These are phyloP conservation scores for Atta colombica DNA, from an alignment of 1,140 invertebrate genomes.

Conservation along the genomic window DNA sequence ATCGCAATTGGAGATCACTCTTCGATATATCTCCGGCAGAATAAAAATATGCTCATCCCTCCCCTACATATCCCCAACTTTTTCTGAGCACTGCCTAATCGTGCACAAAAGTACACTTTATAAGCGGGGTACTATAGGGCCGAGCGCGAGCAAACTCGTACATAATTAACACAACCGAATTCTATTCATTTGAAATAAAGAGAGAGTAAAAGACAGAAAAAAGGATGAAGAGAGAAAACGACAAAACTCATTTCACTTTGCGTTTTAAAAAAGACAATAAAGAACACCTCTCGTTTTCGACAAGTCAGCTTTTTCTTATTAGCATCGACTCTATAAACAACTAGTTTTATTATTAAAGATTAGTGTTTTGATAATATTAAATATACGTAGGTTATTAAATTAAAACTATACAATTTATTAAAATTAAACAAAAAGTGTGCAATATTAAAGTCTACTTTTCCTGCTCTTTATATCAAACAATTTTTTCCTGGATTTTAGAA, in stretches of 20 bases:
- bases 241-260: slow-evolving; percentile 20
- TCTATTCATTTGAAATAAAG: slow-evolving; percentile 29
- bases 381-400: background rate
- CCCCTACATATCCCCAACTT: slow-evolving; percentile 72
- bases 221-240: slow-evolving; percentile 29
- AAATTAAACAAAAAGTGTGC: background rate
- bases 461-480: background rate
- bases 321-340: background rate
- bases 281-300: slow-evolving; percentile 30
- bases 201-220: background rate
- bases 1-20: background rate
- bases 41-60: slow-evolving; percentile 35
- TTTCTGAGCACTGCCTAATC: slow-evolving; percentile 76
- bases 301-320: background rate
- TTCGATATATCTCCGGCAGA: background rate
- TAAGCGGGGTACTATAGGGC: slow-evolving; percentile 60
- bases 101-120: slow-evolving; percentile 60
- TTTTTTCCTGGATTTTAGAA: background rate
- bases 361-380: background rate
- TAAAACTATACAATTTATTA: background rate
- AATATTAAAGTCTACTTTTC: background rate
- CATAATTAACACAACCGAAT: slow-evolving; percentile 47
- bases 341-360: background rate
- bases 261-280: background rate
- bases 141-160: slow-evolving; percentile 67